phyloP scores from a whole-genome alignment of 2,888 invertebrate species.

The Matsumyia berberina region DNA sequence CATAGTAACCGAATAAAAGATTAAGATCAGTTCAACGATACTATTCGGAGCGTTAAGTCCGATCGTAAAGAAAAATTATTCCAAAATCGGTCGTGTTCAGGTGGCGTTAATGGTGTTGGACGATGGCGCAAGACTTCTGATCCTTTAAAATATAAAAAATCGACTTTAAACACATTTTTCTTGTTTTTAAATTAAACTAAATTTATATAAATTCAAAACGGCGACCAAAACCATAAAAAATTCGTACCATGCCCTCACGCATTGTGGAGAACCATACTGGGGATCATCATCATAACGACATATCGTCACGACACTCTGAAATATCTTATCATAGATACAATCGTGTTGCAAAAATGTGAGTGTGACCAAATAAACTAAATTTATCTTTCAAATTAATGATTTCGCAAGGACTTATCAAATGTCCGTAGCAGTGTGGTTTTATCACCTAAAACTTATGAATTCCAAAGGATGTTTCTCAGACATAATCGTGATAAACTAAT shows the following conservation, averaged over 20 bases:
- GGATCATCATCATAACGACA: conserved; percentile 41
- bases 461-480: too few relatives aligned
- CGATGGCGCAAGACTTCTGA: conserved; percentile 31
- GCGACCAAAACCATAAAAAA: background rate
- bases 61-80: background rate
- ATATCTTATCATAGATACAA: conserved; percentile 80
- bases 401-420: too few relatives aligned
- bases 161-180: background rate
- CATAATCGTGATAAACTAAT: too few relatives aligned
- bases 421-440: too few relatives aligned
- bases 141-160: background rate
- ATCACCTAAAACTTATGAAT: too few relatives aligned
- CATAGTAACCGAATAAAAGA: conserved; percentile 5
- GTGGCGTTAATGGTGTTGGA: conserved; percentile 26
- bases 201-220: conserved; percentile 22
- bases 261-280: conserved; percentile 78
- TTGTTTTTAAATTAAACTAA: background rate
- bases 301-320: conserved; percentile 81
- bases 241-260: conserved; percentile 77
- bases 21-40: conserved; percentile 36
- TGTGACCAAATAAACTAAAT: too few relatives aligned
- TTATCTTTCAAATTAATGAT: background rate
- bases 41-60: conserved; percentile 4
- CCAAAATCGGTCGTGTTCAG: conserved; percentile 1
- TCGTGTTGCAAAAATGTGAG: conserved; percentile 84